Evolutionary conservation across 1,140 invertebrate species (phyloP), one percentile per base, ranked within the genome.

Genomic region (Pomacea maculata): DNA sequence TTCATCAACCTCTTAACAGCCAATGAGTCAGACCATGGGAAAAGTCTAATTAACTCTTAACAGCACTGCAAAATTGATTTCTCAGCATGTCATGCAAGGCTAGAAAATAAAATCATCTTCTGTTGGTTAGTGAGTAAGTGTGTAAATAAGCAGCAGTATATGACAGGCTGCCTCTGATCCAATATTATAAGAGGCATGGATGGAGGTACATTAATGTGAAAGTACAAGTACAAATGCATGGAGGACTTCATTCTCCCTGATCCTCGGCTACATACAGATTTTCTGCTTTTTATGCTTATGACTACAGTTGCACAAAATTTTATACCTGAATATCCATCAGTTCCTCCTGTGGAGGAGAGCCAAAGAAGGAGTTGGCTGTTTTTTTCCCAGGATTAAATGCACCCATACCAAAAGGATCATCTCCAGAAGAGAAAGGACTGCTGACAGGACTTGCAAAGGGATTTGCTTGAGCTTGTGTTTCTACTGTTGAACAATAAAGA

Each of bases 401-500:
- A 34, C 94, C 94, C 94, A 97, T 97, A 85, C 96, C 96, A 89
- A 97, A 97, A 8, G 93, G 93, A 88, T 94, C 93, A 19, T 81
- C 75, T 29, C 72, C 71, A 63, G 72, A 71, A 52, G 79, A 74
- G 29, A 79, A 65, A 17, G 77, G 17, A 25, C 80, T 61, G 67
- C 68, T 78, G 70, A 76, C 78, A 11, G 84, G 78, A 61, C 80
- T 81, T 7, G 70, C 63, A 19, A 84, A 86, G 68, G 78, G 84
- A 65, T 82, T 83, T 63, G 55, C 34, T 45, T 45, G 34, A 4
- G 34, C 34, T 45, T 2, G 34, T 45, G 34, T 45, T 45, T 17
- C 57, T 14, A 4, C 57, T 61, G 57, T 61, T 61, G 1, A 61
- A 61, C 34, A 45, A 45, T 45, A 6, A 45, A 6, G 34, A 45